Evolutionary conservation across 1,140 invertebrate genomes (phyloP).

Genomic region (Brachionus angularis): DNA sequence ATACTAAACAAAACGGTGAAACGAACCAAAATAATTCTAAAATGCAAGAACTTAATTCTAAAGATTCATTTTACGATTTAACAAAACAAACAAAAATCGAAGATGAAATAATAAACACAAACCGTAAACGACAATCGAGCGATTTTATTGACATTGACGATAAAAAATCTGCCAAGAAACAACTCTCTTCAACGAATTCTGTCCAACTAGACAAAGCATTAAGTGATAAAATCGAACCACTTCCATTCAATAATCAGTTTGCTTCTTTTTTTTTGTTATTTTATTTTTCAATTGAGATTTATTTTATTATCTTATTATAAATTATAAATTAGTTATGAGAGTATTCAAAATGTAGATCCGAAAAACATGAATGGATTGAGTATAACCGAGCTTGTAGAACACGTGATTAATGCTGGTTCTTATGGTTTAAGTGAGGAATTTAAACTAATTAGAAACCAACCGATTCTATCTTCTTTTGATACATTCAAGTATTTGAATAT

Average conservation of each 20-base stretch:
- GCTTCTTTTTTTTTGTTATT: neutral
- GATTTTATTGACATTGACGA: conserved; percentile 52
- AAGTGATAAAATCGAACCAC: conserved; percentile 18
- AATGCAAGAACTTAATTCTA: conserved; percentile 12
- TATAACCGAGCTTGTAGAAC: conserved; percentile 72
- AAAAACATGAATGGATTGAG: conserved; percentile 61
- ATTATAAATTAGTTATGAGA: conserved; percentile 47
- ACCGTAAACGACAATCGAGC: conserved; percentile 48
- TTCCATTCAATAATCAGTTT: conserved; percentile 9
- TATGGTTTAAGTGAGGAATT: conserved; percentile 74
- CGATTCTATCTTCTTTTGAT: conserved; percentile 70
- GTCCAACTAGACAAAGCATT: neutral
- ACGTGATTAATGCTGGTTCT: conserved; percentile 69
- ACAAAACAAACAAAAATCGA: conserved; percentile 36
- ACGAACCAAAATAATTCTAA: conserved; percentile 33
- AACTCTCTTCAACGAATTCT: conserved; percentile 41
- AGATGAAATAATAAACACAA: conserved; percentile 35
- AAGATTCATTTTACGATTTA: too few species aligned
- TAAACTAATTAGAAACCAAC: conserved; percentile 73
- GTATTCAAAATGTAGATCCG: conserved; percentile 21
- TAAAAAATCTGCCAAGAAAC: conserved; percentile 48
- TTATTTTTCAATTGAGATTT: neutral
- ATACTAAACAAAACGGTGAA: conserved; percentile 50
- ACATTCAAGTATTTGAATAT: conserved; percentile 53
- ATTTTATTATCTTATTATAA: conserved; percentile 44